Conservation (phyloP, 2,888 invertebrate species). For the Bombylius major region DNA sequence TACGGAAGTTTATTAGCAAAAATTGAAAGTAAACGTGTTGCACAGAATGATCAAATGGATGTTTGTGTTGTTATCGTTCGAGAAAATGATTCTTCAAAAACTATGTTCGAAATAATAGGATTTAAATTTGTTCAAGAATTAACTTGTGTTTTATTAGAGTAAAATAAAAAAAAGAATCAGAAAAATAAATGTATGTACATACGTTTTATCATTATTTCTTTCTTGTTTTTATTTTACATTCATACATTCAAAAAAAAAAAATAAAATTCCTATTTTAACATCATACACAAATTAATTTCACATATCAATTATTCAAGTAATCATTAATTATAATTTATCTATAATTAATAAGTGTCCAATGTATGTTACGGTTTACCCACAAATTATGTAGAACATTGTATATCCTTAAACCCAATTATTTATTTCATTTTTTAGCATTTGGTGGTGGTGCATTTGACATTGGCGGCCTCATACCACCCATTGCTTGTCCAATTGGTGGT, state of each 20-base stretch:
- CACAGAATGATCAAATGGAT: constrained; percentile 5
- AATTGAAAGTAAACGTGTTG: constrained; percentile 9
- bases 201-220: too few species aligned
- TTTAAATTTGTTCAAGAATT: constrained; percentile 2
- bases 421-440: constrained; percentile 19
- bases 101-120: constrained; percentile 5
- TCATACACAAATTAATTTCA: too few species aligned
- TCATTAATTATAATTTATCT: too few species aligned
- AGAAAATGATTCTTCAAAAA: constrained; percentile 7
- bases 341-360: too few species aligned
- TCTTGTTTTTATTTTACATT: too few species aligned
- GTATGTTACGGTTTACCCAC: neutral
- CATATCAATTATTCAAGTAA: too few species aligned
- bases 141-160: neutral
- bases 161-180: too few species aligned
- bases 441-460: constrained; percentile 56
- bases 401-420: too few species aligned
- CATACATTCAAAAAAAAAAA: too few species aligned
- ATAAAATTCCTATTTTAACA: too few species aligned
- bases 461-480: constrained; percentile 59
- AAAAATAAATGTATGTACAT: too few species aligned
- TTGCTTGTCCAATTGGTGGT: constrained; percentile 58
- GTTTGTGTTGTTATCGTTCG: constrained; percentile 7
- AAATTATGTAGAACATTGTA: neutral
- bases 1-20: constrained; percentile 6